These are phyloP conservation scores for Heteromyza rotundicornis DNA, from an alignment of 2,888 invertebrate species.

Conservation along the genomic window DNA sequence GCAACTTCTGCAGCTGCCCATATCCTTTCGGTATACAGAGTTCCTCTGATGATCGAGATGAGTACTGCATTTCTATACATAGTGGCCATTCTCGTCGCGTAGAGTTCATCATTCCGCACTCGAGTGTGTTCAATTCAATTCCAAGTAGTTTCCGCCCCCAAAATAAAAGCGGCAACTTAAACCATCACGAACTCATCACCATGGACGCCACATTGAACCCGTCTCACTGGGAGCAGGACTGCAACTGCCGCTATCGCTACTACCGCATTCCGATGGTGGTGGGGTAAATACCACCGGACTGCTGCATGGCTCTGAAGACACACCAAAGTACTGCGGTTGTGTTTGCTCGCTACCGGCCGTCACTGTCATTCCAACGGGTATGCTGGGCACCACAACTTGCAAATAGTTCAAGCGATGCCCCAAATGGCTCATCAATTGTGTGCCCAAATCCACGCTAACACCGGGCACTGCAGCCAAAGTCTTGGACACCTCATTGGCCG, in stretches of 20 bases:
- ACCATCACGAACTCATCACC: conserved; percentile 39
- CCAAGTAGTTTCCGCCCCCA: background rate
- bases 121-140: background rate
- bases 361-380: conserved; percentile 26
- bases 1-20: background rate
- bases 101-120: no score
- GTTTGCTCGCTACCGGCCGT: conserved; percentile 28
- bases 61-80: no score
- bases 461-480: conserved; percentile 85
- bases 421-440: conserved; percentile 88
- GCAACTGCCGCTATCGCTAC: conserved; percentile 57
- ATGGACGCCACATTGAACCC: conserved; percentile 59
- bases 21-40: no score
- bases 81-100: background rate
- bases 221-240: conserved; percentile 61
- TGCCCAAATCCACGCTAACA: conserved; percentile 85
- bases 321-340: conserved; percentile 19
- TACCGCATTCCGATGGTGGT: conserved; percentile 61
- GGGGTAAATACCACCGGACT: conserved; percentile 54
- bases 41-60: no score
- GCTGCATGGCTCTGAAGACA: conserved; percentile 23
- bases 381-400: conserved; percentile 60
- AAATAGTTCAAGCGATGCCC: conserved; percentile 78
- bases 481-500: conserved; percentile 87
- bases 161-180: no score